Evolutionary conservation across 2,797 vertebrate species (phyloP).

Genomic region (Pseudopleuronectes americanus): DNA sequence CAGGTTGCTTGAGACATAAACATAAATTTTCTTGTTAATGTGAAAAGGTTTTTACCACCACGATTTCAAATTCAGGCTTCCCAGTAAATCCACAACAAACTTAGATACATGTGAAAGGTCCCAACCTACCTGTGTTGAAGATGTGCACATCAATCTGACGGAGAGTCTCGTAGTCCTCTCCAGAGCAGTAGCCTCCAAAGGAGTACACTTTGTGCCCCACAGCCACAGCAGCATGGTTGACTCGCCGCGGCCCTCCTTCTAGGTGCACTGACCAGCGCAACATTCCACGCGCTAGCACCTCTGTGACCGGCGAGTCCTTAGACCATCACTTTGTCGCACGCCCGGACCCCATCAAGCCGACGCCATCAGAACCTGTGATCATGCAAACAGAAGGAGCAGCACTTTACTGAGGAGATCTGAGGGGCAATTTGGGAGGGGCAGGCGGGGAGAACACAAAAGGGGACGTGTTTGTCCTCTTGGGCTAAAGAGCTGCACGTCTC

Average conservation of each 20-base stretch:
- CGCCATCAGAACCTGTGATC: slow-evolving; percentile 50
- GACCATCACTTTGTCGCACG: slow-evolving; percentile 73
- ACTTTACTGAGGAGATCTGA: slow-evolving; percentile 17
- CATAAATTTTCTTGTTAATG: neutral
- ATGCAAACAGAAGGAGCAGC: slow-evolving; percentile 23
- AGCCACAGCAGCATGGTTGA: slow-evolving; percentile 98
- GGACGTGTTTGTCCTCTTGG: slow-evolving; percentile 45
- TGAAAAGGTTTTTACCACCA: neutral
- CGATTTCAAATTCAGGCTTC: neutral
- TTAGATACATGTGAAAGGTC: neutral
- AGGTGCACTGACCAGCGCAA: slow-evolving; percentile 99
- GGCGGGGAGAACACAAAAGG: slow-evolving; percentile 33
- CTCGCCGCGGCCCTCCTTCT: slow-evolving; percentile 97
- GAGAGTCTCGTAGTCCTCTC: slow-evolving; percentile 97
- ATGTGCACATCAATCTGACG: slow-evolving; percentile 98
- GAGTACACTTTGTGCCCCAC: slow-evolving; percentile 98
- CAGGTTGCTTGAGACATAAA: neutral
- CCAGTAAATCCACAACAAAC: neutral
- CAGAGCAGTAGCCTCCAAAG: slow-evolving; percentile 98
- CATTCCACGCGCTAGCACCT: slow-evolving; percentile 86
- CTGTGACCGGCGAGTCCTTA: slow-evolving; percentile 63
- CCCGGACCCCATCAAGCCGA: slow-evolving; percentile 61
- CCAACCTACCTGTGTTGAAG: slow-evolving; percentile 91
- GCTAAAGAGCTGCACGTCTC: slow-evolving; percentile 34
- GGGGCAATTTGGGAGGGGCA: slow-evolving; percentile 30